phyloP scores from a whole-genome alignment of 2,113 vertebrate species.

The Larimichthys crocea region DNA sequence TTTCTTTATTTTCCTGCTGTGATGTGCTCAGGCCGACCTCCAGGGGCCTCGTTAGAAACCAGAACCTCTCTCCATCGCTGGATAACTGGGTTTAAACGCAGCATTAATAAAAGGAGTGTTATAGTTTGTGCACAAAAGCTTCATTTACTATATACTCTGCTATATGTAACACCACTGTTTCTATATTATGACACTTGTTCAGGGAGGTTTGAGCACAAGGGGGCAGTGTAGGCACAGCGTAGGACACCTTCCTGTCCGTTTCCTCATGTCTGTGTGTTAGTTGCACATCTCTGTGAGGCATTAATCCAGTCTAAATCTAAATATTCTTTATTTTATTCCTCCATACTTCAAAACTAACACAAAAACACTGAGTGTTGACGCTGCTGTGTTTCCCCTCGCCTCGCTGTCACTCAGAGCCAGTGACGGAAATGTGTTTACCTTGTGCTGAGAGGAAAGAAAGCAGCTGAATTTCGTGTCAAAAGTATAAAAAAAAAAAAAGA shows the following conservation, averaged over 20 bases:
- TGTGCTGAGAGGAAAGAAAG: neutral
- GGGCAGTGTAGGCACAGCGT: slow-evolving; percentile 72
- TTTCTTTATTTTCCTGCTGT: slow-evolving; percentile 9
- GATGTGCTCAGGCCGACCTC: slow-evolving; percentile 24
- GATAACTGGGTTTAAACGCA: slow-evolving; percentile 10
- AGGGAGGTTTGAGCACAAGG: slow-evolving; percentile 67
- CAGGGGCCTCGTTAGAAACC: slow-evolving; percentile 43
- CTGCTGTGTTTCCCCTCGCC: neutral
- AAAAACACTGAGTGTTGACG: neutral
- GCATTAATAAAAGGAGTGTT: neutral
- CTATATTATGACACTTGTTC: slow-evolving; percentile 1
- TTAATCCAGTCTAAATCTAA: neutral
- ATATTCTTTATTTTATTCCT: neutral
- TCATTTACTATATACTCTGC: neutral
- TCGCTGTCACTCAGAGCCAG: neutral
- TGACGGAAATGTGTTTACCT: neutral
- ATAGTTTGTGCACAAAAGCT: neutral
- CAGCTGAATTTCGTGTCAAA: neutral
- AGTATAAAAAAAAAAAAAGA: neutral
- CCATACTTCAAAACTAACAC: neutral
- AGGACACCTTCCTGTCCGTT: slow-evolving; percentile 22
- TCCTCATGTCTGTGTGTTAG: slow-evolving; percentile 4
- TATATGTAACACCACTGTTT: neutral
- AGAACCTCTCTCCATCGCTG: slow-evolving; percentile 15
- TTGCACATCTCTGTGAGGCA: neutral